Evolutionary conservation across 2,888 invertebrate genomes (phyloP), one percentile per base, ranked within the genome.

Genomic region (Diachrysia chrysitis): DNA sequence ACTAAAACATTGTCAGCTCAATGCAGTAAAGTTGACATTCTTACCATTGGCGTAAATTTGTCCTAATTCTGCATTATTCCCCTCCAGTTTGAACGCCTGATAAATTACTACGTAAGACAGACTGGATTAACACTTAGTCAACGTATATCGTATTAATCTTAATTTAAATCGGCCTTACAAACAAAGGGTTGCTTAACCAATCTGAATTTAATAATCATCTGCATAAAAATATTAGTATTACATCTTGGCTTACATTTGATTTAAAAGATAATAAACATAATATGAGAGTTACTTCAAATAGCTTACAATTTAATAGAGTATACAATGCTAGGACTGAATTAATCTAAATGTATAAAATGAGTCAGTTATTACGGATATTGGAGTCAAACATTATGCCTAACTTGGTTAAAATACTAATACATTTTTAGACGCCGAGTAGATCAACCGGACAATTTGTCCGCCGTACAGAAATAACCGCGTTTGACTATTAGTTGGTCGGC

Each of bases 161-260:
- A 16, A 37, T 37, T 37, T 37, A 37, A 37, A 37, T 37, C 37
- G 16, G 37, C 16, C 19, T 25, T 14, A n/a, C 5, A 16, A 25
- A 16, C 25, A 59, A 74, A 70, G 55, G 53, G 51, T 51, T 46
- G 42, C 59, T 56, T 29, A 62, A 16, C 53, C 71, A 79, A 62
- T 79, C 76, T 79, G 62, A 23, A 54, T 21, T 48, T 23, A 57
- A 61, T 56, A 65, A 17, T 46, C 32, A 60, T 17, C 55, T 10
- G 14, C 5, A 57, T 42, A 35, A 55, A 37, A 60, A 6, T 48
- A 63, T 48, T 29, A 51, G 53, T 21, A 23, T 72, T 58, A 42
- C 19, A 37, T 55, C 56, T 19, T 48, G 35, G 21, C 19, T 53
- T 63, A 62, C 12, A 29, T 21, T 63, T 59, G 21, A 58, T 53